Percentiles rank a stretch among this genome's conserved stretches.
Conservation (phyloP, 2,888 invertebrate genomes). For the Dicycla oo region DNA sequence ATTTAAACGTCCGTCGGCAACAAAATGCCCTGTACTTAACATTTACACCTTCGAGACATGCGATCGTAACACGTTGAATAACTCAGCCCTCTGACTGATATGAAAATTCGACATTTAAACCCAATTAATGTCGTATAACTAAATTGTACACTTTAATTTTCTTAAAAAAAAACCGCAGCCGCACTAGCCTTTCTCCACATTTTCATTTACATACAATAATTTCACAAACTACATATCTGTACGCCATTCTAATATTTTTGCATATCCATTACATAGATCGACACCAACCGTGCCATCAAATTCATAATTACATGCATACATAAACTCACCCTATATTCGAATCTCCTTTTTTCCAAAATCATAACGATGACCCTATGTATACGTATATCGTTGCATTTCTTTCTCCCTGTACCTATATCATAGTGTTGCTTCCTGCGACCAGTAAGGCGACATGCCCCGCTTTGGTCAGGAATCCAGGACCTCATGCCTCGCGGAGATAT, state of each 20-base stretch:
- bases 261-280: background rate
- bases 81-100: conserved; percentile 60
- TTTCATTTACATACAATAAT: background rate
- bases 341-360: background rate
- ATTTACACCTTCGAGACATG: conserved; percentile 70
- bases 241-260: background rate
- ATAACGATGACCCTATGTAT: background rate
- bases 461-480: conserved; percentile 80
- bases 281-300: background rate
- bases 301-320: too few relatives aligned
- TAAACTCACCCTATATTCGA: background rate
- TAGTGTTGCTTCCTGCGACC: conserved; percentile 46
- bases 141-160: background rate
- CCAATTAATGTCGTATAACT: conserved; percentile 47
- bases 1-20: conserved; percentile 55
- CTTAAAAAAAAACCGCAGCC: background rate
- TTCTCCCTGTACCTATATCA: conserved; percentile 23
- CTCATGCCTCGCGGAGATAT: conserved; percentile 82
- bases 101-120: conserved; percentile 62
- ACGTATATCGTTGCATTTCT: conserved; percentile 35
- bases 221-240: background rate
- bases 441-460: conserved; percentile 43
- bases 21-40: conserved; percentile 66
- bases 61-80: conserved; percentile 66
- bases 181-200: background rate